phyloP scores from a whole-genome alignment of 2,888 invertebrate genomes.

The Chrysotoxum bicinctum region DNA sequence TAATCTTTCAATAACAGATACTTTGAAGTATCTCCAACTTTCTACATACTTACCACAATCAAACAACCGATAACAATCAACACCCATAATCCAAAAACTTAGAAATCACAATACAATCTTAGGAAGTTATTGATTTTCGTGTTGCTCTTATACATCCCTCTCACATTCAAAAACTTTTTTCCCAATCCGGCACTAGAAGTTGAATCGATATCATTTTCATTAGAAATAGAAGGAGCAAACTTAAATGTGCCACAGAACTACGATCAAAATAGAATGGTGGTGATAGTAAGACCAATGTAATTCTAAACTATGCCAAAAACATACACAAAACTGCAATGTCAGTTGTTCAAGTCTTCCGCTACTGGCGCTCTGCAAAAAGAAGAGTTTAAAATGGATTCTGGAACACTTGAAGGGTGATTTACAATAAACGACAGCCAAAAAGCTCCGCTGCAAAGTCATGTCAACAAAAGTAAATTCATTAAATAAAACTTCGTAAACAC shows the following conservation, averaged over 20 bases:
- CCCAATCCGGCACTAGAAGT: background rate
- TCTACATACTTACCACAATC: background rate
- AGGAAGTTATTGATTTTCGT: conserved; percentile 6
- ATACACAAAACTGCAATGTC: conserved; percentile 22
- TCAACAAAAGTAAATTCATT: conserved; percentile 41
- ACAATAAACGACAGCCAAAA: conserved; percentile 35
- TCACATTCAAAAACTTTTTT: background rate
- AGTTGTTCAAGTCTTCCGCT: conserved; percentile 9
- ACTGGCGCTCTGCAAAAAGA: background rate
- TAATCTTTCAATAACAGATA: conserved; percentile 23
- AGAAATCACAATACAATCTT: background rate
- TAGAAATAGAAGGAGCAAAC: background rate
- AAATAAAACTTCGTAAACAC: conserved; percentile 23
- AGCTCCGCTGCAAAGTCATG: conserved; percentile 16
- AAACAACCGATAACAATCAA: conserved; percentile 4
- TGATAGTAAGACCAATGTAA: conserved; percentile 11
- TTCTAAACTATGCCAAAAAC: background rate
- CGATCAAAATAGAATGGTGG: background rate
- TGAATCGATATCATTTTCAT: conserved; percentile 14
- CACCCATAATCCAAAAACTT: conserved; percentile 14
- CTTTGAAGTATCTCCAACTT: background rate
- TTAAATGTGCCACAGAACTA: background rate
- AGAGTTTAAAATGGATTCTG: conserved; percentile 14
- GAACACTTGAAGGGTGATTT: conserved; percentile 30
- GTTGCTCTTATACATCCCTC: background rate